A percentile compares a stretch with the other conserved stretches of the same genome.
These are phyloP conservation scores for Sinentomon sp. DNA, from an alignment of 2,888 invertebrate species.

Conservation along the genomic window DNA sequence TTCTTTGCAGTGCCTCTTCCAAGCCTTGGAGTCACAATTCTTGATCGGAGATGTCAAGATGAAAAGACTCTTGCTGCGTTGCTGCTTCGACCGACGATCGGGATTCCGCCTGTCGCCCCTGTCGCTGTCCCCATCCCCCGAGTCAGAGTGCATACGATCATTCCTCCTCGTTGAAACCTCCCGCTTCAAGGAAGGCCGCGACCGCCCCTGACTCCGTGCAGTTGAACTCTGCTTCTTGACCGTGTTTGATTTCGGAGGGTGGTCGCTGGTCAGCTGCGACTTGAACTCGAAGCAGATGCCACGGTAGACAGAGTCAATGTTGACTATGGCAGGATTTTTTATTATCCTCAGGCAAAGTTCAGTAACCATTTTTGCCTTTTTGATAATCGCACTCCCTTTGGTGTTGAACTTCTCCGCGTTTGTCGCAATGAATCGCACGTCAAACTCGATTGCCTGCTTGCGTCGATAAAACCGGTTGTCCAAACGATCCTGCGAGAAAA, in stretches of 20 bases:
- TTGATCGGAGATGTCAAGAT: background rate
- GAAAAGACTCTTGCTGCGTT: too few relatives aligned
- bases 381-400: constrained; percentile 57
- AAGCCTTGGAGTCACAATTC: constrained; percentile 16
- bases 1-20: constrained; percentile 30
- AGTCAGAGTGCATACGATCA: background rate
- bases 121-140: background rate
- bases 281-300: constrained; percentile 24
- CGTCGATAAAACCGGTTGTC: constrained; percentile 74
- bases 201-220: constrained; percentile 1
- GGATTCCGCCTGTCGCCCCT: too few relatives aligned
- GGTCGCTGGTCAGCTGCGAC: constrained; percentile 7
- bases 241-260: background rate
- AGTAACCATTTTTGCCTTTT: constrained; percentile 58
- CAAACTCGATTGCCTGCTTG: constrained; percentile 68
- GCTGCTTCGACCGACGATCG: too few relatives aligned
- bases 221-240: background rate
- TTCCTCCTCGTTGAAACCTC: constrained; percentile 4
- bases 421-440: constrained; percentile 67
- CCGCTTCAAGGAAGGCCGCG: constrained; percentile 8
- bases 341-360: constrained; percentile 63
- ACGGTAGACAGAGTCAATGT: constrained; percentile 47
- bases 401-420: constrained; percentile 85
- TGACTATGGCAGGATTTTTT: constrained; percentile 11
- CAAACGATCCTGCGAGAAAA: constrained; percentile 31